A percentile compares a stretch with the other conserved stretches of the same genome.
phyloP scores from a whole-genome alignment of 2,797 vertebrate species.

The Bovichtus diacanthus region DNA sequence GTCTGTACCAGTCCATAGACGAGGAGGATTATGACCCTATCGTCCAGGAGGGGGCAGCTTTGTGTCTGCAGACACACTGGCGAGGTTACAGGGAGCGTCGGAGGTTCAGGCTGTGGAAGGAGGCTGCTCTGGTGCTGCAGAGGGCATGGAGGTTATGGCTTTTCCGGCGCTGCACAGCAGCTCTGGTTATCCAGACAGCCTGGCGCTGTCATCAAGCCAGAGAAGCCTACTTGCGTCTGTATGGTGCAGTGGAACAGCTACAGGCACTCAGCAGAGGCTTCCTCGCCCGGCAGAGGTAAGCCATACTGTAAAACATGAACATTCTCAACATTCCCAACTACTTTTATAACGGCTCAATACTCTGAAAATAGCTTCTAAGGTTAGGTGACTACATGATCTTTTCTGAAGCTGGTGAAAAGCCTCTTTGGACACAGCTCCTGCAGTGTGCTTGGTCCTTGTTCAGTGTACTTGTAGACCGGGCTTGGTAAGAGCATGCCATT shows the following conservation, averaged over 20 bases:
- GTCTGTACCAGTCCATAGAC: slow-evolving; percentile 75
- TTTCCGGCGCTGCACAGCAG: slow-evolving; percentile 80
- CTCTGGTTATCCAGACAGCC: slow-evolving; percentile 89
- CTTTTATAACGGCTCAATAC: neutral
- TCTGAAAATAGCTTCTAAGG: slow-evolving; percentile 34
- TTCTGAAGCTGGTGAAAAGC: slow-evolving; percentile 44
- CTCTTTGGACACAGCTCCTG: slow-evolving; percentile 56
- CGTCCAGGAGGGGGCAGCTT: slow-evolving; percentile 82
- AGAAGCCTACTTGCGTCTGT: slow-evolving; percentile 78
- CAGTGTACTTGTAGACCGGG: slow-evolving; percentile 42
- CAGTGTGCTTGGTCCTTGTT: slow-evolving; percentile 66
- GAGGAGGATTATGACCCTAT: slow-evolving; percentile 64
- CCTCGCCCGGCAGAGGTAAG: slow-evolving; percentile 89
- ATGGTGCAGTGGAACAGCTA: slow-evolving; percentile 80
- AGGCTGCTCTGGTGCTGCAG: slow-evolving; percentile 90
- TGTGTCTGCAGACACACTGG: slow-evolving; percentile 91
- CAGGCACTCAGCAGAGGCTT: slow-evolving; percentile 89
- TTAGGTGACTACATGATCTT: slow-evolving; percentile 30
- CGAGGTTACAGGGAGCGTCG: slow-evolving; percentile 87
- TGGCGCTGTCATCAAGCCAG: slow-evolving; percentile 89
- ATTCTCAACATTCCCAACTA: too few species aligned
- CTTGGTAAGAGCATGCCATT: slow-evolving; percentile 53
- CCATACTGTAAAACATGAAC: neutral
- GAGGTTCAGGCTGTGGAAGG: slow-evolving; percentile 84
- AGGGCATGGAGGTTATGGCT: slow-evolving; percentile 85